Evolutionary conservation across 2,113 vertebrate species (phyloP).

Genomic region (Rhagologus leucostigma): DNA sequence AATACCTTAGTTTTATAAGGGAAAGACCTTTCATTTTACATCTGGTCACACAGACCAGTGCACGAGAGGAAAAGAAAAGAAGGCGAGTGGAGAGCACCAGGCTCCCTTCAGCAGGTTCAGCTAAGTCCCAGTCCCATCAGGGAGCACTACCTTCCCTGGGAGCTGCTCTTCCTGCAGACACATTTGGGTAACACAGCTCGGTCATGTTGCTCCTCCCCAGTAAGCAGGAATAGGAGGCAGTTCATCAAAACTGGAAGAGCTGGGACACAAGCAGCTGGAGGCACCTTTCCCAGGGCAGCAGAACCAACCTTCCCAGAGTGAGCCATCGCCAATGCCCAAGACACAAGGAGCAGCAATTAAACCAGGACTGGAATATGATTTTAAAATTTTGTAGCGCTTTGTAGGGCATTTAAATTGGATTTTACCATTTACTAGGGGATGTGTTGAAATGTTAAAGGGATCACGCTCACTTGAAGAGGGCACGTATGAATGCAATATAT

Average conservation of each 20-base stretch:
- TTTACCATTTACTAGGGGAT: no score
- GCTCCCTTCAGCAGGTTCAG: neutral
- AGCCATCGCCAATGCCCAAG: accelerated
- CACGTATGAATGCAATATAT: neutral
- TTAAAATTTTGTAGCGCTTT: no score
- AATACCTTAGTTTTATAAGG: neutral
- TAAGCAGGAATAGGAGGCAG: neutral
- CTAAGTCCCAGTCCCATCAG: neutral
- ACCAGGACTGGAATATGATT: no score
- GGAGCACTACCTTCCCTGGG: neutral
- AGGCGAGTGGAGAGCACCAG: neutral
- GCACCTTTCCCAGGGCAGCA: neutral
- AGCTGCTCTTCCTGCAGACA: neutral
- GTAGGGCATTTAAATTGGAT: no score
- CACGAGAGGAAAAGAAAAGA: neutral
- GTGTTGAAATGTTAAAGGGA: no score
- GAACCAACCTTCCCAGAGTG: neutral
- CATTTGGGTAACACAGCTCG: neutral
- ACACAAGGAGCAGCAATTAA: neutral
- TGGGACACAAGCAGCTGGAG: neutral
- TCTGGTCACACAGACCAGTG: neutral
- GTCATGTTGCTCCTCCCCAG: neutral
- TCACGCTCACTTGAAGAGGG: neutral
- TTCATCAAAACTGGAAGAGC: neutral
- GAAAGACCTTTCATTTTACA: neutral